Evolutionary conservation across 2,888 invertebrate species (phyloP).

Genomic region (Rhopalosiphum nymphaeae): DNA sequence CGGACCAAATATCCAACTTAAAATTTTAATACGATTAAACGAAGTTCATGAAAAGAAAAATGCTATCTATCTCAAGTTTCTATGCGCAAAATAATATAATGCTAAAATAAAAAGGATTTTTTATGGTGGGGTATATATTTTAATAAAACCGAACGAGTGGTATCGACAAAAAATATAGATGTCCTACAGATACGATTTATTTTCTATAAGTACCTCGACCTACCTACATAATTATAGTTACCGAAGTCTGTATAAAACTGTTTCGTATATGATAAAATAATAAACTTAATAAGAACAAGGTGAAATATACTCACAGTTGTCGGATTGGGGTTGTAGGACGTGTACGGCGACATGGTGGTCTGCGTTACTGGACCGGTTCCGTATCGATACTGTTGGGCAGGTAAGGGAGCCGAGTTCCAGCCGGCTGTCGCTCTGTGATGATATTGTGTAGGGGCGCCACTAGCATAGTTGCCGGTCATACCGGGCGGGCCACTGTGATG

Average conservation of each 20-base stretch:
- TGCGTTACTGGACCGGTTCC: constrained; percentile 53
- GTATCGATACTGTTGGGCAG: constrained; percentile 62
- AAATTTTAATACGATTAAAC: neutral
- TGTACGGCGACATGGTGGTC: constrained; percentile 65
- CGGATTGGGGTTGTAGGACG: constrained; percentile 66
- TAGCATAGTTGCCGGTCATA: constrained; percentile 64
- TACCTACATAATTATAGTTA: neutral
- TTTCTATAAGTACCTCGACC: neutral
- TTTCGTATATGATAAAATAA: neutral
- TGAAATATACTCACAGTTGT: constrained; percentile 65
- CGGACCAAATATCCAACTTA: neutral
- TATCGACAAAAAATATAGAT: neutral
- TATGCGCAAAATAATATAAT: neutral
- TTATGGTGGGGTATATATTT: neutral
- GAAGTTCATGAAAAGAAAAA: neutral
- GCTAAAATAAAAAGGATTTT: neutral
- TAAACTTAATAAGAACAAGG: neutral
- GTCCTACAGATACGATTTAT: neutral
- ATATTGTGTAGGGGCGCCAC: constrained; percentile 63
- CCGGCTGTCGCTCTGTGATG: constrained; percentile 60
- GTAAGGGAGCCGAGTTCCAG: constrained; percentile 56
- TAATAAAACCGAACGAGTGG: neutral
- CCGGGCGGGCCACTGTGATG: constrained; percentile 64
- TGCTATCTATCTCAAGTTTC: neutral
- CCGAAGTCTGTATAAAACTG: neutral